Evolutionary conservation across 2,797 vertebrate genomes (phyloP), one percentile per base, ranked within the genome.

Genomic region (Nyctibius grandis): DNA sequence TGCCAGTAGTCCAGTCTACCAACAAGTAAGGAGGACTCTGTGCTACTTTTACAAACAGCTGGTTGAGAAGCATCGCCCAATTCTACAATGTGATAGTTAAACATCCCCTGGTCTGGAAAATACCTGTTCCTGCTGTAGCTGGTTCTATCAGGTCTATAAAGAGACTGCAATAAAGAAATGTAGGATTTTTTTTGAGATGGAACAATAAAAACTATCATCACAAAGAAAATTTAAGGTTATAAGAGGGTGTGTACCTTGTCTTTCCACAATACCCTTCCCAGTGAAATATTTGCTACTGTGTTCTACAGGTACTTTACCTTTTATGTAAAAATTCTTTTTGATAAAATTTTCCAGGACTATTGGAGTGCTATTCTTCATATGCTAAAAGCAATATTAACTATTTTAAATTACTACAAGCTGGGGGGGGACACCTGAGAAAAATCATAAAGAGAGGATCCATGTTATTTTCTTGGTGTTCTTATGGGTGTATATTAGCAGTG

Each of bases 161-260:
- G 47, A 54, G 28, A 54, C 15, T 42, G 22, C n/a, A 44, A 36
- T 33, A 75, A 87, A 57, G 53, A 93, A 80, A 72, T 11, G 4
- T 3, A 40, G 57, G 42, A 20, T 42, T 61, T 67, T 73, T 36
- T 90, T 83, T 57, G 76, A 56, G 45, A 34, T 22, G 10, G 5
- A 74, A 21, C 36, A 48, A 34, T 3, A 59, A 48, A 67, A 84
- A 70, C n/a, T 11, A 45, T 7, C 4, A 74, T 63, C 6, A 34
- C 23, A 50, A 57, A 40, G 50, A 85, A 94, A 56, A 44, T 10
- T 7, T 28, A 70, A 40, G 22, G 15, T 65, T 4, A 0, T 59
- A 14, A 47, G 51, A 73, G 33, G 9, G 7, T 61, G 20, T 3
- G 3, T 57, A 20, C 33, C 17, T 78, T 1, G 0, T 64, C 74